These are phyloP conservation scores for Lepidostoma basale DNA, from an alignment of 1,140 invertebrate species.

Conservation along the genomic window DNA sequence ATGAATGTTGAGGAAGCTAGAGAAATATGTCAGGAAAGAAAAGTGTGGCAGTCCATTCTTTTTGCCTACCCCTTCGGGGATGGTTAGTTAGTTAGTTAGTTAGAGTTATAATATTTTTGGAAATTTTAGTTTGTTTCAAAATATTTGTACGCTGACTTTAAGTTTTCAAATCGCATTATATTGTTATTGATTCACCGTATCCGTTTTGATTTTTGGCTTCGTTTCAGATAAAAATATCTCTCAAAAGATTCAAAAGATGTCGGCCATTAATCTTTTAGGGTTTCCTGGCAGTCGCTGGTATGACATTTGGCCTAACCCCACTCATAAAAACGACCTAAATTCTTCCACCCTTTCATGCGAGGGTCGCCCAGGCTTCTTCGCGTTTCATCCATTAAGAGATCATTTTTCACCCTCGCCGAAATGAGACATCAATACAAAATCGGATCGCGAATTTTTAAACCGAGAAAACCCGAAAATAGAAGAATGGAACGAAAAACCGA, in stretches of 20 bases:
- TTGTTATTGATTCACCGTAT: neutral
- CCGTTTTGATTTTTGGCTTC: neutral
- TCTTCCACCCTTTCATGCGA: neutral
- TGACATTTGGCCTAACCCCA: neutral
- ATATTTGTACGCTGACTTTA: neutral
- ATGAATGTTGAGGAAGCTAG: no score
- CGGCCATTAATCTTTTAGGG: neutral
- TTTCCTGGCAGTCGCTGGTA: neutral
- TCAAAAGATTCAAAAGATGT: neutral
- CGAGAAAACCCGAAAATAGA: no score
- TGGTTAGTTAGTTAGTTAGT: no score
- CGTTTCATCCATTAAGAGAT: constrained; percentile 21
- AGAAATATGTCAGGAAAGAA: no score
- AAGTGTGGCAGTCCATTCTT: no score
- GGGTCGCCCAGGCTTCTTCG: neutral
- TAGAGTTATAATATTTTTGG: neutral
- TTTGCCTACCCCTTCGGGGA: no score
- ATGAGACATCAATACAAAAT: constrained; percentile 11
- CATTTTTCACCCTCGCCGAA: constrained; percentile 11
- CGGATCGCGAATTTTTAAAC: no score
- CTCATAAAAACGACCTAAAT: neutral
- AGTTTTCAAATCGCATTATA: neutral
- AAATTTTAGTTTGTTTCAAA: neutral
- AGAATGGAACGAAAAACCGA: no score
- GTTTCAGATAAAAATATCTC: no score